phyloP scores from a whole-genome alignment of 2,113 vertebrate species.

The Felis catus region F.catus_Fca126_mat1.0 CM031416.1:91774001-91774500 shows the following conservation, averaged over 20 bases:
- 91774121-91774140: slow-evolving; percentile 44
- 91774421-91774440: not conserved
- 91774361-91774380: not conserved
- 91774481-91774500: not conserved
- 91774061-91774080: slow-evolving; percentile 3
- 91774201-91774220: slow-evolving; percentile 27
- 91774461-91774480: not conserved
- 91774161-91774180: slow-evolving; percentile 56
- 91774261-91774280: not conserved
- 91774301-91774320: not conserved
- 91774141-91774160: slow-evolving; percentile 50
- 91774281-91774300: not conserved
- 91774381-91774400: not conserved
- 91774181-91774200: slow-evolving; percentile 33
- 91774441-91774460: not conserved
- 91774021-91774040: slow-evolving; percentile 12
- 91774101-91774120: slow-evolving; percentile 14
- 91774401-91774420: not conserved
- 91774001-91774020: not conserved
- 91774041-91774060: not conserved
- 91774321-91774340: not conserved
- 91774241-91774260: not conserved
- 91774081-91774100: slow-evolving; percentile 59
- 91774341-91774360: not conserved
- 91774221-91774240: slow-evolving; percentile 41